Base-by-base conservation (phyloP, 2,888 invertebrate genomes). In the Eupithecia abbreviata region DNA sequence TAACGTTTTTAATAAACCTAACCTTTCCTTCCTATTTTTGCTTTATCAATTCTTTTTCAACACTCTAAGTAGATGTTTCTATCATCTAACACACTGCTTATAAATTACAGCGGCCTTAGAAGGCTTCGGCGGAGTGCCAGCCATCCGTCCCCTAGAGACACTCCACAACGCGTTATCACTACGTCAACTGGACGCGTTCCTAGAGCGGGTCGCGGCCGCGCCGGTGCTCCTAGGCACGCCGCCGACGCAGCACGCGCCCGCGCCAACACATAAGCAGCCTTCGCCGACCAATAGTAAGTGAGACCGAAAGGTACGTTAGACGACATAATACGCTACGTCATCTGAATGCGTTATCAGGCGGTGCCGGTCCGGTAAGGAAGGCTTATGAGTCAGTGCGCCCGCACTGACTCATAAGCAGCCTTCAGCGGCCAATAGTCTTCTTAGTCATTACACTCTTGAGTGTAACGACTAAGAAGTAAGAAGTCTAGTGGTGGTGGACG, bases 141-240 rank as follows among this genome's bases (percentile, higher is more conserved):
- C 99, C 2, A 98, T 99, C 85, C 97, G 99, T 51, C 99, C 99
- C 2, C 94, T 99, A 90, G 99, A 99, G 95, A 99, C 99, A 5
- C 95, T 99, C 79, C 99, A 99, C 96, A 99, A 99, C 94, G 98
- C 99, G 71, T 95, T 99, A 83, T 99, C 99, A 72, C 95, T 99
- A 87, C 97, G 97, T 67, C 98, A 99, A 90, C 95, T 99, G 86
- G 99, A 99, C 91, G 95, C 94, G 68, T 99, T 99, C 92, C 95
- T 99, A 90, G 98, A 98, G 87, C 96, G 97, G 84, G 98, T 98
- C 96, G 98, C 98, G 18, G 95, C 96, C 51, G 96, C 97, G 73
- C 97, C 97, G 77, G 93, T 91, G 76, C 93, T 97, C 82, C 96
- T 96, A 84, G 96, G 97, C 83, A 97, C 97, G 51, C 97, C 98